Conservation (phyloP, 2,888 invertebrate species). For the Thymelicus acteon region DNA sequence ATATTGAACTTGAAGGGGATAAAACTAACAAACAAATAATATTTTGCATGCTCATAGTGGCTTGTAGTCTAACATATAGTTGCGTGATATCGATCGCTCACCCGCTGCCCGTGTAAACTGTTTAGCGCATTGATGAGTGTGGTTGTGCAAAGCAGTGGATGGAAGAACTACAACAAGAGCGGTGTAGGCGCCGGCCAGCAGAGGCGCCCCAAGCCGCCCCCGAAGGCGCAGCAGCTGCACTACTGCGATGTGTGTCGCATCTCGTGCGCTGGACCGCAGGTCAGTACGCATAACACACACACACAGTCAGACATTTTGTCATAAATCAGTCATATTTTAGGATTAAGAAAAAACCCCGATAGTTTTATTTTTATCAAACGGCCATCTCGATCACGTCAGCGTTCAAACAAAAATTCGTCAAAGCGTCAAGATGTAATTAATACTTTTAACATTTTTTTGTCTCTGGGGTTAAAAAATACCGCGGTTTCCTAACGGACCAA, state of each 20-base stretch:
- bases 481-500: no score
- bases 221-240: conserved; percentile 96
- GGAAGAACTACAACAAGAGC: conserved; percentile 77
- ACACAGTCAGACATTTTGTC: no score
- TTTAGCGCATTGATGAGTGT: conserved; percentile 28
- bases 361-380: no score
- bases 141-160: conserved; percentile 54
- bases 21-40: no score
- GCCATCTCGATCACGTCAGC: no score
- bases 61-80: neutral
- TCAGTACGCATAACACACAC: conserved; percentile 47
- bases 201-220: conserved; percentile 91
- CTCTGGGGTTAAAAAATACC: no score
- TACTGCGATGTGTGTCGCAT: conserved; percentile 99
- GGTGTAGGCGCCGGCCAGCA: conserved; percentile 84
- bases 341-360: no score
- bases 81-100: neutral
- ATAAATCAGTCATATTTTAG: no score
- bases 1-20: no score
- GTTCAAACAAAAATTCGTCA: no score
- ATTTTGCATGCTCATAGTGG: neutral
- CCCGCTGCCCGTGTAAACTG: conserved; percentile 7
- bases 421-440: no score
- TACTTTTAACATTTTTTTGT: no score
- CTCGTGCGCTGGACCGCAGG: conserved; percentile 97